Evolutionary conservation across 1,140 invertebrate genomes (phyloP), one percentile per base, ranked within the genome.

Genomic region (Pseudoatta argentina): DNA sequence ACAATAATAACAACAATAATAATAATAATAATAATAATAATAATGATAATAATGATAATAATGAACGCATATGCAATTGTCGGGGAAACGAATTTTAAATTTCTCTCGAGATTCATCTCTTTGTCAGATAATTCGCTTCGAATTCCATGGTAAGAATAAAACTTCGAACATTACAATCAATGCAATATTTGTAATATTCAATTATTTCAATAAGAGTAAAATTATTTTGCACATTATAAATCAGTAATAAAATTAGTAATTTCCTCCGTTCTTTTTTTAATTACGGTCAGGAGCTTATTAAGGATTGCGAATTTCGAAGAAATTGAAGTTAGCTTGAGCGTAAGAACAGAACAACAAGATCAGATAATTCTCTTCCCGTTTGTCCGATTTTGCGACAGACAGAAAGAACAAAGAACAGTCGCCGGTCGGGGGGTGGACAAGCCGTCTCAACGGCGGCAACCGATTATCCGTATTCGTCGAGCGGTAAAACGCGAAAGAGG

Each of bases 51-150:
- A 34, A 53, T 53, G 24, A 79, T 34, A 66, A 79, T 69, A 39
- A 67, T 24, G 8, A 53, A 67, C 51, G n/a, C 3, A 30, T 16
- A 30, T 3, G 16, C 5, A 64, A 44, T 14, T 66, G 53, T 61
- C 14, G 12, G 34, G 27, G 21, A 71, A 83, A 64, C 51, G 71
- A 77, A 63, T 63, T 69, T 69, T 76, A 83, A 82, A n/a, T 44
- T 87, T 81, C 48, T 81, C 48, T 82, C 24, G 71, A 82, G 72
- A 71, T 75, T 86, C 87, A 81, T 88, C 77, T 78, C n/a, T 53
- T 67, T 21, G n/a, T 79, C 4, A 5, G 34, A 48, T 78, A 39
- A 53, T 81, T 81, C 2, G 3, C n/a, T 63, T 30, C 7, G 0
- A 79, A 79, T 69, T 16, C 21, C 2, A 39, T 39, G 24, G 8